Base-by-base conservation (phyloP, 2,888 invertebrate genomes). In the Bunonema sp. region DNA sequence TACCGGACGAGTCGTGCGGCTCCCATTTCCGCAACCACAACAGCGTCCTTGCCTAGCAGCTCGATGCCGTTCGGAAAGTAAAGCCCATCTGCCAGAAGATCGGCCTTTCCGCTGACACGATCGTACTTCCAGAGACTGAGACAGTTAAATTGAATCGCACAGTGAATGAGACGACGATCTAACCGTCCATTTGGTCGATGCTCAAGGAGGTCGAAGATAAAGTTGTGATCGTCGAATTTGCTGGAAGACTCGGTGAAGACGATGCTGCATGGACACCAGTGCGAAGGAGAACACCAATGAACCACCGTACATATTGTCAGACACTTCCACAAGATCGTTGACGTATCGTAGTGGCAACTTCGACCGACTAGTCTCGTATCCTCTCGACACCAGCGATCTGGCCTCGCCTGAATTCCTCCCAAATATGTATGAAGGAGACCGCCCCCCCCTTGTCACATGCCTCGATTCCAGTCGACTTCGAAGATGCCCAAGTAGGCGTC, bases 21-120 rank as follows among this genome's bases (percentile, higher is more conserved):
- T 33, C 50, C 49, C 56, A 56, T 50, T 36, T 56, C 56, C 15
- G 52, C 45, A 29, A 46, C 40, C 16, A 49, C 37, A 16, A 54
- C n/a, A n/a, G n/a, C n/a, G n/a, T n/a, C 49, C 21, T 47, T 35
- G n/a, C 41, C 35, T 16, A 34, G 19, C 20, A 52, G 39, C 37
- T 48, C 47, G 22, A 56, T 36, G 41, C 56, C 56, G 39, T 56
- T 56, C 3, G 56, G 56, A 42, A 53, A 54, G 34, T 49, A 52
- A 15, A 56, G 38, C 7, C 41, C 46, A 18, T 49, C 39, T 12
- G 39, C 40, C 10, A 56, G 35, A 2, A 50, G 50, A 23, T 34
- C 24, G 8, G 54, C 34, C 16, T 42, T 36, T 30, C 46, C 47
- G 15, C 41, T 50, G 16, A 39, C 31, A 8, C 50, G 46, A 26